These are phyloP conservation scores for Pempheris klunzingeri DNA, from an alignment of 2,797 vertebrate genomes.

Conservation along the genomic window DNA sequence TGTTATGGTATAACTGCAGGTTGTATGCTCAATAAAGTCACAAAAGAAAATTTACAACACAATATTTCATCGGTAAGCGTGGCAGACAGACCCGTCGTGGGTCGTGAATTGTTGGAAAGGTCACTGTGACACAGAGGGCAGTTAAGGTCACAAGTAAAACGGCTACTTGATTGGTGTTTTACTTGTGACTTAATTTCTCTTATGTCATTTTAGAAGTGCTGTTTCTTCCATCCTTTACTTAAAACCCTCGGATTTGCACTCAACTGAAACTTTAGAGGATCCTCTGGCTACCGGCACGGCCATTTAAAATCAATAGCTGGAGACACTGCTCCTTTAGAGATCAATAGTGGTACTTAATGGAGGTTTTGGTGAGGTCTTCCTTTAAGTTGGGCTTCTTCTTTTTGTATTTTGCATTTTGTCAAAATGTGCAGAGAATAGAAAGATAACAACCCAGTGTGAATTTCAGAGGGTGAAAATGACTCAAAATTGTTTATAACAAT, in stretches of 20 bases:
- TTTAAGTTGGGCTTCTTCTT: constrained; percentile 19
- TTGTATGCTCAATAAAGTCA: not conserved
- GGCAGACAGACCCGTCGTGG: not conserved
- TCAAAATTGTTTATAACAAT: not conserved
- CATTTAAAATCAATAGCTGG: constrained; percentile 67
- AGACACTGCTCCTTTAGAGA: constrained; percentile 53
- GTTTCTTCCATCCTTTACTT: constrained; percentile 53
- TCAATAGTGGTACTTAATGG: constrained; percentile 72
- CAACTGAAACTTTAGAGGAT: constrained; percentile 73
- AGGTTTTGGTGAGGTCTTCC: constrained; percentile 24
- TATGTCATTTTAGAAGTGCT: constrained; percentile 56
- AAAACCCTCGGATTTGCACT: constrained; percentile 69
- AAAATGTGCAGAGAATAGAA: not conserved
- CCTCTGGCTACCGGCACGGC: constrained; percentile 29
- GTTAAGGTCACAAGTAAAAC: constrained; percentile 37
- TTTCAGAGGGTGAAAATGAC: not conserved
- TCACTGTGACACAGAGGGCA: constrained; percentile 18
- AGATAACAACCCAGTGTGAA: not conserved
- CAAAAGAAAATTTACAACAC: not conserved
- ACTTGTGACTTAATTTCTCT: constrained; percentile 33
- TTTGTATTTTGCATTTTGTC: constrained; percentile 16
- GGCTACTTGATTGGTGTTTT: no score
- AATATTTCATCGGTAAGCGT: not conserved
- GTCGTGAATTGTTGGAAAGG: constrained; percentile 1
- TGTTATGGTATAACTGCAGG: not conserved